Conservation (phyloP, 2,113 vertebrate genomes). For the Seriola rivoliana region DNA sequence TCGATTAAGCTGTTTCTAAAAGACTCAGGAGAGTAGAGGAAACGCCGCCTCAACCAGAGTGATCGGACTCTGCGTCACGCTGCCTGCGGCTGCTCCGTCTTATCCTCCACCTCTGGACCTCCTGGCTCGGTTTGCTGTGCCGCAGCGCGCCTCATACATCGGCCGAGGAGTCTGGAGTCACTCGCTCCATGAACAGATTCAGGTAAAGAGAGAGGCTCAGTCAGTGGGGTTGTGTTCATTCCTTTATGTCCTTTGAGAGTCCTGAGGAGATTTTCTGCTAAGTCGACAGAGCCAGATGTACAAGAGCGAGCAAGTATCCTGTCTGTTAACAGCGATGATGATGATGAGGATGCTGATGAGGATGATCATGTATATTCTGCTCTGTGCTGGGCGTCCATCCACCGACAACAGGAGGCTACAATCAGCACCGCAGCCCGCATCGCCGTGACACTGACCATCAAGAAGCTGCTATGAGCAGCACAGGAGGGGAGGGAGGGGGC, state of each 20-base stretch:
- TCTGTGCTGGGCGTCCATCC: slow-evolving; percentile 52
- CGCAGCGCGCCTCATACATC: neutral
- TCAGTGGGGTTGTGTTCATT: slow-evolving; percentile 54
- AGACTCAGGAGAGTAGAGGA: neutral
- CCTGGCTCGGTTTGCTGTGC: slow-evolving; percentile 13
- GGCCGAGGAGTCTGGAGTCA: neutral
- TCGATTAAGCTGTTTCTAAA: neutral
- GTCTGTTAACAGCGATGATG: slow-evolving; percentile 44
- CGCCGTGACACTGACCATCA: slow-evolving; percentile 42
- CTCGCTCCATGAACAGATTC: neutral
- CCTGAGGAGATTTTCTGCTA: slow-evolving; percentile 79
- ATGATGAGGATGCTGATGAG: slow-evolving; percentile 43
- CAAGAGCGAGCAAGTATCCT: slow-evolving; percentile 43
- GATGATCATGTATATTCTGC: slow-evolving; percentile 54
- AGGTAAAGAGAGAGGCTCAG: slow-evolving; percentile 27
- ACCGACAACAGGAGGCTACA: slow-evolving; percentile 15
- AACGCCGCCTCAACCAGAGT: slow-evolving; percentile 15
- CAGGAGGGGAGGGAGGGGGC: slow-evolving; percentile 48
- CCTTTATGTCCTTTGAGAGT: slow-evolving; percentile 75
- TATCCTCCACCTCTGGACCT: neutral
- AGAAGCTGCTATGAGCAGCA: slow-evolving; percentile 60
- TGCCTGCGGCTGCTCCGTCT: neutral
- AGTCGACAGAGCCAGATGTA: slow-evolving; percentile 58
- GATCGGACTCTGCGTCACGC: neutral
- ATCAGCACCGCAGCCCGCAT: slow-evolving; percentile 27